phyloP scores from a whole-genome alignment of 2,797 vertebrate species.

The Lycodopsis pacificus region DNA sequence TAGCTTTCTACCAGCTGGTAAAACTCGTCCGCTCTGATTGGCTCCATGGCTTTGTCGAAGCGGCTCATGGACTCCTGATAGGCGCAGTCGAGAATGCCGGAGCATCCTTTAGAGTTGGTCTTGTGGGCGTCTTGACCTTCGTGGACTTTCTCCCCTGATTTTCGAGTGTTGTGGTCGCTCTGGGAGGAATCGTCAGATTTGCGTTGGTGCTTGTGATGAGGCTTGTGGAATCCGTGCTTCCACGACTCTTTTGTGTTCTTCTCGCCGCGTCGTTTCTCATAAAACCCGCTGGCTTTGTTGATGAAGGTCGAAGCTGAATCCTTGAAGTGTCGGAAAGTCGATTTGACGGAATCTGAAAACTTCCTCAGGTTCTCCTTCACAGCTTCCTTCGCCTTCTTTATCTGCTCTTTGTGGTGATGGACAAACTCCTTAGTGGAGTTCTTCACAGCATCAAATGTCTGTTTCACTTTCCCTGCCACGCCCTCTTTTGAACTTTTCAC shows the following conservation, averaged over 20 bases:
- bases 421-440: constrained; percentile 99
- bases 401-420: constrained; percentile 97
- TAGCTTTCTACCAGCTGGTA: constrained; percentile 90
- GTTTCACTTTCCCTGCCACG: constrained; percentile 91
- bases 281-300: constrained; percentile 85
- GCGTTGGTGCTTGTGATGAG: constrained; percentile 65
- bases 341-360: constrained; percentile 97
- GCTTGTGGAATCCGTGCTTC: constrained; percentile 74
- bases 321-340: constrained; percentile 95
- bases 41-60: constrained; percentile 89
- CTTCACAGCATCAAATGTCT: constrained; percentile 97
- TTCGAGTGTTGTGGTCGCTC: constrained; percentile 72
- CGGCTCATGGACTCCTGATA: constrained; percentile 90
- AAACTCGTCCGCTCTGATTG: constrained; percentile 92
- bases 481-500: constrained; percentile 85
- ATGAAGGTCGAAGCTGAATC: constrained; percentile 91
- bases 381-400: constrained; percentile 97
- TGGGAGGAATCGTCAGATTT: constrained; percentile 62
- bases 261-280: constrained; percentile 70
- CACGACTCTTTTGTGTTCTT: constrained; percentile 75
- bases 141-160: constrained; percentile 70
- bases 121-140: constrained; percentile 62
- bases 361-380: constrained; percentile 97
- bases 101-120: constrained; percentile 83
- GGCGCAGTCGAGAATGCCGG: constrained; percentile 89